phyloP scores from a whole-genome alignment of 2,113 vertebrate species.

The Leuciscus idus region DNA sequence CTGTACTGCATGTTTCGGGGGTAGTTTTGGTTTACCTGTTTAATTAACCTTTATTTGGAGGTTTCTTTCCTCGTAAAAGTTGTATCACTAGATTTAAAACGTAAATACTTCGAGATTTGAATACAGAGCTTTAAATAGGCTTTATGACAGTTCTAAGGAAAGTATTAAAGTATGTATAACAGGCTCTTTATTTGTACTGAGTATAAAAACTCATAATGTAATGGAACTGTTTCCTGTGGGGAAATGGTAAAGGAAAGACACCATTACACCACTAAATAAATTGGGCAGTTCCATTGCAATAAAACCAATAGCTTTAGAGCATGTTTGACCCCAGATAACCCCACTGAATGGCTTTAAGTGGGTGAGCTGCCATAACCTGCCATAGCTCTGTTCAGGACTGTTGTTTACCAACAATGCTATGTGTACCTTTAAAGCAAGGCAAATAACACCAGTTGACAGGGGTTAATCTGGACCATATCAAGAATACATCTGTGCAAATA shows the following conservation, averaged over 20 bases:
- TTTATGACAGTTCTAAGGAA: background rate
- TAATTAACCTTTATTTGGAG: slow-evolving; percentile 10
- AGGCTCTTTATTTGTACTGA: background rate
- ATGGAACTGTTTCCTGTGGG: background rate
- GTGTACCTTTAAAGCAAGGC: slow-evolving; percentile 5
- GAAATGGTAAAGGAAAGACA: background rate
- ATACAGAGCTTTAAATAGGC: background rate
- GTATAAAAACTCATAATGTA: background rate
- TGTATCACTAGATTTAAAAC: background rate
- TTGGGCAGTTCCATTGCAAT: background rate
- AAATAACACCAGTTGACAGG: slow-evolving; percentile 4
- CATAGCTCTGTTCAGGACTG: background rate
- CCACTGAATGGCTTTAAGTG: background rate
- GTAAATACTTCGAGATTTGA: background rate
- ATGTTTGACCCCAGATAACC: slow-evolving; percentile 14
- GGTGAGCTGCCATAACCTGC: background rate
- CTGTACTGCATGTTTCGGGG: background rate
- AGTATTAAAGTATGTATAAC: background rate
- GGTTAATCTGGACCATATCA: background rate
- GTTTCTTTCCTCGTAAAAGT: background rate
- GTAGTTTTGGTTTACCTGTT: slow-evolving; percentile 16
- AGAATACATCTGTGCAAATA: slow-evolving; percentile 25
- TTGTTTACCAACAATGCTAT: slow-evolving; percentile 2
- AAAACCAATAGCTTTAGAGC: background rate
- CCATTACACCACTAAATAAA: slow-evolving; percentile 1